Evolutionary conservation across 2,113 vertebrate species (phyloP).

Genomic region (Tricholaema leucomelas): DNA sequence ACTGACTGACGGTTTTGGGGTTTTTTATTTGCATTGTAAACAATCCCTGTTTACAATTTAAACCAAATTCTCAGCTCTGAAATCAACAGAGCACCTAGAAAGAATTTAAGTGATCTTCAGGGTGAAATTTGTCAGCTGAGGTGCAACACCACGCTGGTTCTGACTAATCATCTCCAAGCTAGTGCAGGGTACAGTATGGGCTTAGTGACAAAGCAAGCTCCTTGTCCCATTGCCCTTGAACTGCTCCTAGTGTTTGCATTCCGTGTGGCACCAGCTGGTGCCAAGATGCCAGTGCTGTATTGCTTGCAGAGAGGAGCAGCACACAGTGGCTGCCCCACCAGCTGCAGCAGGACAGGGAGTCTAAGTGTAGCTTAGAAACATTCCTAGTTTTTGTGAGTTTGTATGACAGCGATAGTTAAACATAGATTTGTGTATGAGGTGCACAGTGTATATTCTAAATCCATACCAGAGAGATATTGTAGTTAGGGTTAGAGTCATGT

Average conservation of each 20-base stretch:
- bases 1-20: background rate
- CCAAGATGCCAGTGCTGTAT: fast-evolving
- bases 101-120: background rate
- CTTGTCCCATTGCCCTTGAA: fast-evolving
- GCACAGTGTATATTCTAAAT: conserved; percentile 68
- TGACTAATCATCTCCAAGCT: background rate
- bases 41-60: background rate
- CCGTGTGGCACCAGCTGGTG: background rate
- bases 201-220: background rate
- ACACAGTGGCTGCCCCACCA: background rate
- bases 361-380: conserved; percentile 22
- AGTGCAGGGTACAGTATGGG: background rate
- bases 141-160: fast-evolving
- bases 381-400: conserved; percentile 58
- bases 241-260: background rate
- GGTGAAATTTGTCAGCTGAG: background rate
- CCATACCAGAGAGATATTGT: conserved; percentile 52
- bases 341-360: background rate
- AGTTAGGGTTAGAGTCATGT: conserved; percentile 32
- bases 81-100: background rate
- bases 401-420: conserved; percentile 56
- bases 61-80: background rate
- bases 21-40: conserved; percentile 21
- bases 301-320: background rate
- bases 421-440: conserved; percentile 61